phyloP scores from a whole-genome alignment of 2,113 vertebrate genomes.

The Anoplopoma fimbria region DNA sequence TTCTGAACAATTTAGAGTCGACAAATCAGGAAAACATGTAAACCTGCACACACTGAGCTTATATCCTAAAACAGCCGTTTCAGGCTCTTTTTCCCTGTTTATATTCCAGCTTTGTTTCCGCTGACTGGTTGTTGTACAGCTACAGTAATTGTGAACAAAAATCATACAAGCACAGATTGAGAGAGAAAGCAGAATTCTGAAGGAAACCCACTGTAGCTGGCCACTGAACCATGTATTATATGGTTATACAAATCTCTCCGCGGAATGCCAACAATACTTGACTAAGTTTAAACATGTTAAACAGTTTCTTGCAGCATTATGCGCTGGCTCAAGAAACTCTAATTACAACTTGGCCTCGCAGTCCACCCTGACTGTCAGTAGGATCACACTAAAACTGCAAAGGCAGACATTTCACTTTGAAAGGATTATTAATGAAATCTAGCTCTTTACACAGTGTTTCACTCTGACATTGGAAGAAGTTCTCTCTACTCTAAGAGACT shows the following conservation, averaged over 20 bases:
- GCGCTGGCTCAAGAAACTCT: slow-evolving; percentile 65
- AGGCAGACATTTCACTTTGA: slow-evolving; percentile 77
- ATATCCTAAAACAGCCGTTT: slow-evolving; percentile 15
- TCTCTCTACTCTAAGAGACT: slow-evolving; percentile 55
- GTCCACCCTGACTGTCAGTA: slow-evolving; percentile 69
- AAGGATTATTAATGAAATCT: slow-evolving; percentile 81
- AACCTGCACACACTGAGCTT: neutral
- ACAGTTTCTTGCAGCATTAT: slow-evolving; percentile 57
- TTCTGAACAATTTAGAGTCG: slow-evolving; percentile 15
- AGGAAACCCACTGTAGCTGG: slow-evolving; percentile 13
- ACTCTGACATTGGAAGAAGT: slow-evolving; percentile 66
- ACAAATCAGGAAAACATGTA: slow-evolving; percentile 32
- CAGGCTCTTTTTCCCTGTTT: neutral
- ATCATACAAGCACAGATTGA: slow-evolving; percentile 1
- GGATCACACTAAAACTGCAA: slow-evolving; percentile 71
- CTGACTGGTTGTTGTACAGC: slow-evolving; percentile 18
- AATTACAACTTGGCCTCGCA: slow-evolving; percentile 68
- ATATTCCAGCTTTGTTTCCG: neutral
- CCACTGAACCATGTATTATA: slow-evolving; percentile 41
- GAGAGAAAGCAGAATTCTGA: slow-evolving; percentile 1
- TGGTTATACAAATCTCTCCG: slow-evolving; percentile 34
- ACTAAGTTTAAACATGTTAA: slow-evolving; percentile 62
- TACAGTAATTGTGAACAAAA: slow-evolving; percentile 34
- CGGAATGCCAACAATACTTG: slow-evolving; percentile 49
- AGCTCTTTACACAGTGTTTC: slow-evolving; percentile 70